phyloP scores from a whole-genome alignment of 2,797 vertebrate genomes.

The Esox masquinongy region DNA sequence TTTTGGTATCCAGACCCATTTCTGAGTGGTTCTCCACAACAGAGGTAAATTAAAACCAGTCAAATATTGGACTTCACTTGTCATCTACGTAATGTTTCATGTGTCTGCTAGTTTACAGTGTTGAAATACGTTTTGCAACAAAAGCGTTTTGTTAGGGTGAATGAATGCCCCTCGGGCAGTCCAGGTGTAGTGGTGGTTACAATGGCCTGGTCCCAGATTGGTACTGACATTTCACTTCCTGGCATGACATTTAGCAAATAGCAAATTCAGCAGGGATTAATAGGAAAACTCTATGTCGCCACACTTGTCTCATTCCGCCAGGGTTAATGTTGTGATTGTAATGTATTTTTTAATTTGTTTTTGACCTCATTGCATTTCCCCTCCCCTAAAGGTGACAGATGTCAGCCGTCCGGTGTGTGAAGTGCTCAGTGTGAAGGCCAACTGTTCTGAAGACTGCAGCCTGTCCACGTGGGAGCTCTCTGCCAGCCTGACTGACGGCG shows the following conservation, averaged over 20 bases:
- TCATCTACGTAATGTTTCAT: no score
- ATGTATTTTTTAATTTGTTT: not conserved
- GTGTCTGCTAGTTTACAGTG: no score
- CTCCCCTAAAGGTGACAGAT: slow-evolving; percentile 55
- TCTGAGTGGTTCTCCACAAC: no score
- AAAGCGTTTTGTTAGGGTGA: no score
- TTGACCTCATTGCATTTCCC: not conserved
- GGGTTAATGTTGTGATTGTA: not conserved
- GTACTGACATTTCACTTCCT: not conserved
- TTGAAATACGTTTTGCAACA: no score
- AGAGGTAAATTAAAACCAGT: no score
- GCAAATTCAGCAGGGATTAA: not conserved
- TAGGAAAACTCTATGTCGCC: not conserved
- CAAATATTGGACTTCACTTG: no score
- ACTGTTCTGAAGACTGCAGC: slow-evolving; percentile 53
- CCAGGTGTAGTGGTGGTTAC: no score
- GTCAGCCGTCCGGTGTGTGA: slow-evolving; percentile 51
- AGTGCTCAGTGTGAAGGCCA: slow-evolving; percentile 32
- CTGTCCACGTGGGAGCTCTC: slow-evolving; percentile 38
- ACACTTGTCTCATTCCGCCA: not conserved
- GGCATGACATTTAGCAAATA: not conserved
- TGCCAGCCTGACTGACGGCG: slow-evolving; percentile 47
- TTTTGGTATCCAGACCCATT: no score
- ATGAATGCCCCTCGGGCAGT: no score
- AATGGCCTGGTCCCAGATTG: no score